Percentiles rank a stretch among this genome's conserved stretches.
Evolutionary conservation across 2,797 vertebrate species (phyloP).

Genomic region (Anguilla megastoma): DNA sequence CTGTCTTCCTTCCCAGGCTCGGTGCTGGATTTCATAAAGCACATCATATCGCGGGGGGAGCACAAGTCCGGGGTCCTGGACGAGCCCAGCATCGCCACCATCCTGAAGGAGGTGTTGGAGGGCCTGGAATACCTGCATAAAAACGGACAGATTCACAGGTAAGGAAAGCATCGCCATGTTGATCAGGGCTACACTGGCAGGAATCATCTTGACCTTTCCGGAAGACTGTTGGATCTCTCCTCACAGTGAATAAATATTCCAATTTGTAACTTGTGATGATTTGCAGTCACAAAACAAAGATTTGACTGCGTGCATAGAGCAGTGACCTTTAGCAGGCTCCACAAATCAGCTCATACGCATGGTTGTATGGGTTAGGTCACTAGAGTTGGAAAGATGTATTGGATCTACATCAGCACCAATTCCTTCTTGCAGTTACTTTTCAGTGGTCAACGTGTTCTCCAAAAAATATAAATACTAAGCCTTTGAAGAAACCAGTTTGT

Average conservation of each 20-base stretch:
- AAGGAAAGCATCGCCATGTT: conserved; percentile 30
- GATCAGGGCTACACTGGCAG: background rate
- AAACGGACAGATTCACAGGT: conserved; percentile 96
- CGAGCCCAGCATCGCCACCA: conserved; percentile 86
- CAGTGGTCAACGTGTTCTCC: background rate
- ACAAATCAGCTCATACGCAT: background rate
- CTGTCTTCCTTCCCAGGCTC: conserved; percentile 74
- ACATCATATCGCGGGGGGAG: conserved; percentile 93
- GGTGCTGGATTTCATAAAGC: conserved; percentile 95
- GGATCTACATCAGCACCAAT: background rate
- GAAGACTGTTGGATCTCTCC: background rate
- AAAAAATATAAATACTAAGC: background rate
- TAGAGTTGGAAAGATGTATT: background rate
- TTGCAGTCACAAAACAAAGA: background rate
- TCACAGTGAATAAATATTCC: background rate
- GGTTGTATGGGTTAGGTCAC: background rate
- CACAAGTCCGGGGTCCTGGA: conserved; percentile 94
- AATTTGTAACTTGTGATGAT: too few relatives aligned
- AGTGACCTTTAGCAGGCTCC: background rate
- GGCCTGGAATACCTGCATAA: conserved; percentile 93
- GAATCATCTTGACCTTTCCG: background rate
- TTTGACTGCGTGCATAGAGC: background rate
- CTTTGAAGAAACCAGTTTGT: background rate
- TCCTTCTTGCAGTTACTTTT: background rate
- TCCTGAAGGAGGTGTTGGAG: conserved; percentile 89